Conservation (phyloP, 2,888 invertebrate species). For the Cataglyphis altisquamis region DNA sequence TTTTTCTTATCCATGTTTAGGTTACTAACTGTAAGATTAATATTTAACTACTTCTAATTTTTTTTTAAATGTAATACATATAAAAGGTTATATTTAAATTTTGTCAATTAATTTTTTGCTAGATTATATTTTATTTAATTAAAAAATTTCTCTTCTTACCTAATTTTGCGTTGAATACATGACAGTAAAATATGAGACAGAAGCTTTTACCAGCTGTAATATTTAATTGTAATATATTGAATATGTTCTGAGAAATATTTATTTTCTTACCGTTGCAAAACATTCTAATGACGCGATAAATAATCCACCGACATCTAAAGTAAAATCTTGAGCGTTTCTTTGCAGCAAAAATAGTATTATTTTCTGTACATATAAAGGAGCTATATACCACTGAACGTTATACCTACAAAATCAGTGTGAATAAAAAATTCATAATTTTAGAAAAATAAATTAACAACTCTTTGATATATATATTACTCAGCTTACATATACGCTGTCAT, state of each 20-base stretch:
- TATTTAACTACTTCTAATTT: no score
- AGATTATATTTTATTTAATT: not conserved
- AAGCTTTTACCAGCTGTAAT: no score
- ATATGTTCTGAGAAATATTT: not conserved
- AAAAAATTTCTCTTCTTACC: not conserved
- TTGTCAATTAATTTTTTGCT: not conserved
- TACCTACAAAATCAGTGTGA: not conserved
- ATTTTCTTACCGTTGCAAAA: not conserved
- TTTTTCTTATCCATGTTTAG: no score
- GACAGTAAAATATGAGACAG: constrained; percentile 12
- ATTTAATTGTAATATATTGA: no score
- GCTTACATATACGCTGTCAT: no score
- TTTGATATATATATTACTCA: no score
- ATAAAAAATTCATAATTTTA: no score
- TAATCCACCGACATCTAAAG: not conserved
- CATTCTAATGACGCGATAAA: not conserved
- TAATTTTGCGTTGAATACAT: not conserved
- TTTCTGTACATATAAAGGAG: constrained; percentile 22
- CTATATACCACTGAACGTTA: not conserved
- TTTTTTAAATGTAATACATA: not conserved
- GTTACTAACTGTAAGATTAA: no score
- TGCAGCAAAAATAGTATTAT: constrained; percentile 27
- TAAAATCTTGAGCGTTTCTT: not conserved
- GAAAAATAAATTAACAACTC: no score
- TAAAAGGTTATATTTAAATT: not conserved